Percentiles rank a stretch among this genome's conserved stretches.
phyloP scores from a whole-genome alignment of 2,888 invertebrate species.

The Clunio marinus region DNA sequence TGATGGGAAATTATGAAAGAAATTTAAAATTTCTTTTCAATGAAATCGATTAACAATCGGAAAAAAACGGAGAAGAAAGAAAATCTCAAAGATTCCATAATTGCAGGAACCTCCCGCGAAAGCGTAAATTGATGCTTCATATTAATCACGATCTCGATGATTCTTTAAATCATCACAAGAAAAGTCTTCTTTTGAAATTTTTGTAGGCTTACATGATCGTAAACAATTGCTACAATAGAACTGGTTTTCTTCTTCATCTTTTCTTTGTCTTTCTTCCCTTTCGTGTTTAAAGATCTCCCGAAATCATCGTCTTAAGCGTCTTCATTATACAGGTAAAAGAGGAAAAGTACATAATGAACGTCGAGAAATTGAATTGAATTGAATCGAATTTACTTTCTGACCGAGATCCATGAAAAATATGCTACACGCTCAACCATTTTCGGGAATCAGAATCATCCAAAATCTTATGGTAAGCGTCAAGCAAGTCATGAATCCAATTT shows the following conservation, averaged over 20 bases:
- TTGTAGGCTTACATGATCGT: not conserved
- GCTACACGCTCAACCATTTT: not conserved
- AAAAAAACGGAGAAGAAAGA: not conserved
- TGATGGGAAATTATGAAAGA: constrained; percentile 26
- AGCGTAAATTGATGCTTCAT: not conserved
- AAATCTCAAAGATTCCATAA: not conserved
- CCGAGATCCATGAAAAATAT: constrained; percentile 26
- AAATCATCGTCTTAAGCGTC: too few species aligned
- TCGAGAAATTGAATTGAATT: not conserved
- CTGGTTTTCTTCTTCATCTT: not conserved
- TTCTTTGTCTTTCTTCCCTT: too few species aligned
- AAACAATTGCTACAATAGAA: not conserved
- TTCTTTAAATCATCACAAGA: not conserved
- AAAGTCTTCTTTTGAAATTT: too few species aligned
- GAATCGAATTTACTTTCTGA: not conserved
- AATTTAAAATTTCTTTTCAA: constrained; percentile 22
- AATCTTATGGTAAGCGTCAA: constrained; percentile 17
- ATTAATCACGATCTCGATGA: not conserved
- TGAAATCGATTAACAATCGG: constrained; percentile 20
- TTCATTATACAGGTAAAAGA: not conserved
- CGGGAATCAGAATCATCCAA: constrained; percentile 3
- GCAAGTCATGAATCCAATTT: constrained; percentile 4
- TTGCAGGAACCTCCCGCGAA: constrained; percentile 23
- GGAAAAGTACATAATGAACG: not conserved
- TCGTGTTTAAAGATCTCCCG: too few species aligned